Evolutionary conservation across 2,888 invertebrate species (phyloP).

Genomic region (Caenorhabditis sp.): DNA sequence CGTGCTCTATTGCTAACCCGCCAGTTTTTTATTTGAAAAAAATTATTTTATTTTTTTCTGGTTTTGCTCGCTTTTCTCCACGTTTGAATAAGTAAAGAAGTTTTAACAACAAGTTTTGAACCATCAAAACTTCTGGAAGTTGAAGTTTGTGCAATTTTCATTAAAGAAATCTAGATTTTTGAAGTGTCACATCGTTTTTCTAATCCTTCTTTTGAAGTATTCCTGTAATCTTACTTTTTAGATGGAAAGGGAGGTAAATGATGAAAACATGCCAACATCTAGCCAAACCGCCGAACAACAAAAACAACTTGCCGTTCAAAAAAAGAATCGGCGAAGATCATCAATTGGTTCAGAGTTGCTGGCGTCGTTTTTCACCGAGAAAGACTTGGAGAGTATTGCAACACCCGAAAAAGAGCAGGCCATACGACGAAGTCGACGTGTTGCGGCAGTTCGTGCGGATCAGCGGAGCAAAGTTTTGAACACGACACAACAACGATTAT

Average conservation of each 20-base stretch:
- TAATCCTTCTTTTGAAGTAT: too few species aligned
- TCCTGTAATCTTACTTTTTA: too few species aligned
- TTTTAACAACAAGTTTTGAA: too few species aligned
- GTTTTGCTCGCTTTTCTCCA: too few species aligned
- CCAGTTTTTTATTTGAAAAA: not conserved
- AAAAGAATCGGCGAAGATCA: slow-evolving; percentile 20
- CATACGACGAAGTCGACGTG: not conserved
- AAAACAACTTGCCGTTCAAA: not conserved
- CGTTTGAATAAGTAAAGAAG: too few species aligned
- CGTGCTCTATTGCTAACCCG: not conserved
- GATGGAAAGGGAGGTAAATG: not conserved
- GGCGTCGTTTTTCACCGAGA: slow-evolving; percentile 4
- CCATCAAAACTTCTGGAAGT: too few species aligned
- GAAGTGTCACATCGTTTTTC: too few species aligned
- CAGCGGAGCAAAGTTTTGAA: not conserved
- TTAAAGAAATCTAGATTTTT: too few species aligned
- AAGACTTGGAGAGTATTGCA: slow-evolving; percentile 6
- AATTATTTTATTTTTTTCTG: not conserved
- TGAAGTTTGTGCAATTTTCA: too few species aligned
- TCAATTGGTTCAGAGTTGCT: slow-evolving; percentile 10
- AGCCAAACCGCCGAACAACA: not conserved
- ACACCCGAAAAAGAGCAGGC: slow-evolving; percentile 19
- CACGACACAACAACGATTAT: slow-evolving; percentile 7
- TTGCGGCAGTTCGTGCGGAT: not conserved
- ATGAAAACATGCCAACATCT: not conserved